phyloP scores from a whole-genome alignment of 2,888 invertebrate genomes.

The Melipona bicolor region DNA sequence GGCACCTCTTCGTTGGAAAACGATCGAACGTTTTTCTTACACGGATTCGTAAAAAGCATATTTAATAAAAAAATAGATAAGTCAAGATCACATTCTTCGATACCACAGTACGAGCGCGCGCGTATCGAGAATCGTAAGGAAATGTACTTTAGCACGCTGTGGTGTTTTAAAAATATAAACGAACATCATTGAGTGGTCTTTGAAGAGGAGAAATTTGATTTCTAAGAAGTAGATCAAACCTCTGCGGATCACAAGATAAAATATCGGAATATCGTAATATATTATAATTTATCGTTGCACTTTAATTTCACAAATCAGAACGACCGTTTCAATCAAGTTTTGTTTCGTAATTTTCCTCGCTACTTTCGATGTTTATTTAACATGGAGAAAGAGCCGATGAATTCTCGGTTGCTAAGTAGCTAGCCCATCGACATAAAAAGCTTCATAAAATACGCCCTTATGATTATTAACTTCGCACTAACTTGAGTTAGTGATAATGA shows the following conservation, averaged over 20 bases:
- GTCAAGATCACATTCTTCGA: background rate
- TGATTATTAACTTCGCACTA: background rate
- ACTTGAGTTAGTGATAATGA: too few relatives aligned
- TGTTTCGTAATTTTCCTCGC: background rate
- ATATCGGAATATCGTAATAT: background rate
- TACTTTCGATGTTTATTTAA: background rate
- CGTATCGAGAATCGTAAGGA: background rate
- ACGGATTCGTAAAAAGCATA: background rate
- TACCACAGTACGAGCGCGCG: background rate
- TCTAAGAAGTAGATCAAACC: background rate
- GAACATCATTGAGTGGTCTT: background rate
- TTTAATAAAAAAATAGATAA: background rate
- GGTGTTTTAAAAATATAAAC: background rate
- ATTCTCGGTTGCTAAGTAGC: background rate
- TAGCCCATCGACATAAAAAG: background rate
- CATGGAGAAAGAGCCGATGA: background rate
- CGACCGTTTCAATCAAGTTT: background rate
- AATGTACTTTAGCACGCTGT: background rate
- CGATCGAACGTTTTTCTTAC: slow-evolving; percentile 5
- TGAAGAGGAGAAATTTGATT: background rate
- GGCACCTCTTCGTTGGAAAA: background rate
- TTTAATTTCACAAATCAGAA: background rate
- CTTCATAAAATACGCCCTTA: background rate
- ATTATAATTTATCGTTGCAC: background rate
- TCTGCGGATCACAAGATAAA: background rate